Evolutionary conservation across 2,797 vertebrate genomes (phyloP).

Genomic region (Pseudochirops cupreus): DNA sequence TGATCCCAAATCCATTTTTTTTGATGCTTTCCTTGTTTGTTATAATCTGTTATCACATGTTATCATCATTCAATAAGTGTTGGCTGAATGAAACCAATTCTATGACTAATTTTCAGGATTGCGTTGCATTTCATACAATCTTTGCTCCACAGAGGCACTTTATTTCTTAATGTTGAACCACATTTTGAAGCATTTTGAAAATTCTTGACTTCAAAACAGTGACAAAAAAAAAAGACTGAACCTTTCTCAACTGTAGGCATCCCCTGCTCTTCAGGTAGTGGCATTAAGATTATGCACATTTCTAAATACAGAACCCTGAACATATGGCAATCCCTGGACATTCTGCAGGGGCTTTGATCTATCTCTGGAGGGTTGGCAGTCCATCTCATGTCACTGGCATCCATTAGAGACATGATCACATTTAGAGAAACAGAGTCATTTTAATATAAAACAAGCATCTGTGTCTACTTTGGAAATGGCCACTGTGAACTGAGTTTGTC

Average conservation of each 20-base stretch:
- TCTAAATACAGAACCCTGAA: constrained; percentile 26
- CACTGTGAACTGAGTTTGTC: constrained; percentile 14
- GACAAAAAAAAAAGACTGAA: not conserved
- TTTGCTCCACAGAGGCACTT: constrained; percentile 16
- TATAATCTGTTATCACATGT: not conserved
- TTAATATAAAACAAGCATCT: not conserved
- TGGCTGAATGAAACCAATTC: not conserved
- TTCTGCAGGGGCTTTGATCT: not conserved
- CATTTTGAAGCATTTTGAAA: not conserved
- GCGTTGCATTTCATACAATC: constrained; percentile 12
- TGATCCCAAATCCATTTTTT: not conserved
- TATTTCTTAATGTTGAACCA: not conserved
- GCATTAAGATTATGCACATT: constrained; percentile 18
- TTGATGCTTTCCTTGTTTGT: not conserved
- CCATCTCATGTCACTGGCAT: not conserved
- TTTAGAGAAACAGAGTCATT: constrained; percentile 20
- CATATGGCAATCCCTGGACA: no score
- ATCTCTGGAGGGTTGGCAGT: constrained; percentile 2
- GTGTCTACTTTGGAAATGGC: constrained; percentile 5
- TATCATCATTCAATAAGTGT: not conserved
- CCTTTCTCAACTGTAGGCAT: not conserved
- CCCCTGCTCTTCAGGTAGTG: constrained; percentile 21
- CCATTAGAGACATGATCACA: constrained; percentile 7
- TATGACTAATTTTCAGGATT: not conserved
- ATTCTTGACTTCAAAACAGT: constrained; percentile 18